phyloP scores from a whole-genome alignment of 2,797 vertebrate genomes.

The Channallabes apus region DNA sequence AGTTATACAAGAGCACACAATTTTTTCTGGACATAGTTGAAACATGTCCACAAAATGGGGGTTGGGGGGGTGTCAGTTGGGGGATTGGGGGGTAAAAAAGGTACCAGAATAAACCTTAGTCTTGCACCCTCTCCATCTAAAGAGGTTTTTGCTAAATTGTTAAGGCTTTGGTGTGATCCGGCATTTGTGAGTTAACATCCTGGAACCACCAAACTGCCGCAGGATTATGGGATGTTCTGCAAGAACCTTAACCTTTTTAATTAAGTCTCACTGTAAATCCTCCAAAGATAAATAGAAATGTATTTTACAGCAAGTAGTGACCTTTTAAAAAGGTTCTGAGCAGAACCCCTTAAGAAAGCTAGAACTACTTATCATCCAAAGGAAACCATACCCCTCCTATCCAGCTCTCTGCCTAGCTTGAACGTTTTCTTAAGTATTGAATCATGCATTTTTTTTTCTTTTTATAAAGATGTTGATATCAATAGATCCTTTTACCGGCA shows the following conservation, averaged over 20 bases:
- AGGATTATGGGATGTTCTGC: not conserved
- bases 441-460: not conserved
- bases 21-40: no score
- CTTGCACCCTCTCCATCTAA: not conserved
- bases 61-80: no score
- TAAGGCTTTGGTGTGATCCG: not conserved
- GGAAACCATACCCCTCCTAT: no score
- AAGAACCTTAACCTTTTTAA: not conserved
- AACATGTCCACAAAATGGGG: no score
- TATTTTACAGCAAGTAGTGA: not conserved
- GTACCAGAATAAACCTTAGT: not conserved
- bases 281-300: not conserved
- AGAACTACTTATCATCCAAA: not conserved
- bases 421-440: not conserved
- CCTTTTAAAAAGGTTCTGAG: not conserved
- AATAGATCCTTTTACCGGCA: not conserved
- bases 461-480: not conserved
- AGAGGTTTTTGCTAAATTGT: not conserved
- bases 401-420: not conserved
- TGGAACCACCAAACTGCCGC: not conserved
- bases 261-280: not conserved
- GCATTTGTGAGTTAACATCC: not conserved
- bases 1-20: no score
- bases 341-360: not conserved
- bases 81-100: no score